Evolutionary conservation across 2,113 vertebrate genomes (phyloP), one percentile per base, ranked within the genome.

Genomic region (Illadopsis cleaveri): DNA sequence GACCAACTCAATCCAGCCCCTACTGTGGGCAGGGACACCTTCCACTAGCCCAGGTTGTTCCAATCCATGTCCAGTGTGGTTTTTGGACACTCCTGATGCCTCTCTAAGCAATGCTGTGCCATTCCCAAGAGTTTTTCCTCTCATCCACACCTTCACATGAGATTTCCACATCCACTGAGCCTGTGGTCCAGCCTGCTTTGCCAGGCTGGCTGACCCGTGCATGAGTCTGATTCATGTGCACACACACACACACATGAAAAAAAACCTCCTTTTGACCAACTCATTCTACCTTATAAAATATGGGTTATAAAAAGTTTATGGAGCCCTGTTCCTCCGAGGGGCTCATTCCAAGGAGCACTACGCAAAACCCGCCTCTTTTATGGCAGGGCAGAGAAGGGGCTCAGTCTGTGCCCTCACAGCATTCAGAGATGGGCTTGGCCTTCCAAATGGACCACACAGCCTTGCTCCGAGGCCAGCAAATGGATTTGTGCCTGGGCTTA

Each of bases 241-340:
- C 80, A 53, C 81, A 62, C 81, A 65, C 51, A 54, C 31, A 56
- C 19, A n/a, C 7, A 9, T 30, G 16, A 53, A 19, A 53, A 51
- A 53, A 54, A n/a, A 6, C 19, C 42, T 35, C 82, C 76, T 82
- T 69, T 83, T 72, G 68, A 89, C 96, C 94, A 96, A 87, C 94
- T 95, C 88, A 28, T 95, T 94, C 73, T 94, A 96, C 91, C 96
- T 95, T 97, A 93, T 97, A 97, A 97, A 97, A 96, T 90, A 93
- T 83, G 75, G 88, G 92, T 97, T 97, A 97, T 98, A 98, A 98
- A 98, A 97, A 76, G 77, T 98, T 97, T 98, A 98, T 89, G 84
- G 97, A 81, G 90, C 94, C 96, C 96, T 56, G 73, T 90, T 97
- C 89, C 96, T 97, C 77, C 37, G 31, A 96, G 87, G 96, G 95